Conservation (phyloP, 2,797 vertebrate genomes). For the Cygnus olor region DNA sequence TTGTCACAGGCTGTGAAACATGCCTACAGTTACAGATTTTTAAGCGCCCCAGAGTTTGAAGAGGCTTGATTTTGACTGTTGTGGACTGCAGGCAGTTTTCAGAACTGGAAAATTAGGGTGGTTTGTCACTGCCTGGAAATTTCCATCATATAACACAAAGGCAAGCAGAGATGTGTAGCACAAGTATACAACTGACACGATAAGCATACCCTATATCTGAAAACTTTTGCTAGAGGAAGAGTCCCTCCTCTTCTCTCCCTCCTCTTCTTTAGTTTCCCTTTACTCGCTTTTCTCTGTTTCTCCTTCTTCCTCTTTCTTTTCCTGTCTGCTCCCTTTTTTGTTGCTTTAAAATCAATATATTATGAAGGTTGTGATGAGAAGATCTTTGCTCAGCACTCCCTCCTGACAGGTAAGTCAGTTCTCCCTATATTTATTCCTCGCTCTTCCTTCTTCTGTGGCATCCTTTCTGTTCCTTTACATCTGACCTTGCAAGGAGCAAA, state of each 20-base stretch:
- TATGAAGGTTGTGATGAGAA: slow-evolving; percentile 54
- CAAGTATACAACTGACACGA: not conserved
- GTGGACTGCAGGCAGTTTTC: not conserved
- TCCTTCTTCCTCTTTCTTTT: slow-evolving; percentile 52
- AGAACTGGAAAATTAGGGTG: not conserved
- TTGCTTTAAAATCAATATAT: slow-evolving; percentile 59
- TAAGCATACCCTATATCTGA: not conserved
- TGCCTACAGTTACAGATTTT: not conserved
- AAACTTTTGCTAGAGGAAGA: slow-evolving; percentile 27
- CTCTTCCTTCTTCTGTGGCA: slow-evolving; percentile 1
- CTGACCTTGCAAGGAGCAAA: not conserved
- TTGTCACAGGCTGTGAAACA: not conserved
- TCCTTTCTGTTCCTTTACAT: not conserved
- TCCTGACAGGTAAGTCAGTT: slow-evolving; percentile 62
- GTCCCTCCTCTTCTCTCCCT: slow-evolving; percentile 57
- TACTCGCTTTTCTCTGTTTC: slow-evolving; percentile 51
- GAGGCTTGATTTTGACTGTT: not conserved
- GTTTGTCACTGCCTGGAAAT: not conserved
- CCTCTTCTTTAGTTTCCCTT: slow-evolving; percentile 50
- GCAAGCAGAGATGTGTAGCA: not conserved
- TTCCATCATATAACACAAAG: not conserved
- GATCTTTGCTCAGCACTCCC: slow-evolving; percentile 41
- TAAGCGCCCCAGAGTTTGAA: not conserved
- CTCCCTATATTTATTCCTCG: not conserved
- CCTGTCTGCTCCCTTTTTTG: slow-evolving; percentile 70